A percentile compares a stretch with the other conserved stretches of the same genome.
Conservation (phyloP, 2,888 invertebrate genomes). For the Acanthosepion esculentum region DNA sequence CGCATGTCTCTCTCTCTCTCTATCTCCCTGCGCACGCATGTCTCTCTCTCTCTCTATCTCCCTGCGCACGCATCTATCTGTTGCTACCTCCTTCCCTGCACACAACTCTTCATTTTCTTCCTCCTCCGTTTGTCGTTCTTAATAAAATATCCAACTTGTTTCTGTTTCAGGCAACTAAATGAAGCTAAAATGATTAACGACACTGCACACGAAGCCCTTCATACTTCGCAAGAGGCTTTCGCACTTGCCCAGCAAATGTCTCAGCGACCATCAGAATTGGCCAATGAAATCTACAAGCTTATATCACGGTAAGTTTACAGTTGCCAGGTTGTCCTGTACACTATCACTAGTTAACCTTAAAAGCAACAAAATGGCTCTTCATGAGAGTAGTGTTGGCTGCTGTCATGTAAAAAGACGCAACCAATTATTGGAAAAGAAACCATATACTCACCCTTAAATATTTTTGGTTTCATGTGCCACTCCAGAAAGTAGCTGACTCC, state of each 20-base stretch:
- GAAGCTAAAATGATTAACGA: slow-evolving; percentile 85
- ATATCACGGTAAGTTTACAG: slow-evolving; percentile 67
- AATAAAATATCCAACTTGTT: not conserved
- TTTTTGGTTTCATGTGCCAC: too few relatives aligned
- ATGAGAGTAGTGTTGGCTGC: not conserved
- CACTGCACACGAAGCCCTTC: slow-evolving; percentile 86
- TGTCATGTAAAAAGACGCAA: too few relatives aligned
- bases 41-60: not conserved
- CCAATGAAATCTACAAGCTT: slow-evolving; percentile 73
- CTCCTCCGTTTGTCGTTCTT: too few relatives aligned
- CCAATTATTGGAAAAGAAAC: too few relatives aligned
- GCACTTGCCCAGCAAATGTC: slow-evolving; percentile 83
- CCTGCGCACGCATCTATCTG: too few relatives aligned
- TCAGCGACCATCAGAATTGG: slow-evolving; percentile 63
- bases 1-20: not conserved
- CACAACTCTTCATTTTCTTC: too few relatives aligned
- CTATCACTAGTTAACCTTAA: not conserved
- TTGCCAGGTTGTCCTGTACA: not conserved
- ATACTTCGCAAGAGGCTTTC: slow-evolving; percentile 87
- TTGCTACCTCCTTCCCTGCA: too few relatives aligned
- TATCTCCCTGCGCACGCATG: not conserved
- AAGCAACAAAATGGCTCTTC: not conserved
- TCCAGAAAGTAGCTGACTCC: too few relatives aligned
- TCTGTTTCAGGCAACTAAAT: slow-evolving; percentile 78
- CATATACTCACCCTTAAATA: too few relatives aligned